Conservation (phyloP, 2,888 invertebrate species). For the Imbricaverruca yamaguchii region DNA sequence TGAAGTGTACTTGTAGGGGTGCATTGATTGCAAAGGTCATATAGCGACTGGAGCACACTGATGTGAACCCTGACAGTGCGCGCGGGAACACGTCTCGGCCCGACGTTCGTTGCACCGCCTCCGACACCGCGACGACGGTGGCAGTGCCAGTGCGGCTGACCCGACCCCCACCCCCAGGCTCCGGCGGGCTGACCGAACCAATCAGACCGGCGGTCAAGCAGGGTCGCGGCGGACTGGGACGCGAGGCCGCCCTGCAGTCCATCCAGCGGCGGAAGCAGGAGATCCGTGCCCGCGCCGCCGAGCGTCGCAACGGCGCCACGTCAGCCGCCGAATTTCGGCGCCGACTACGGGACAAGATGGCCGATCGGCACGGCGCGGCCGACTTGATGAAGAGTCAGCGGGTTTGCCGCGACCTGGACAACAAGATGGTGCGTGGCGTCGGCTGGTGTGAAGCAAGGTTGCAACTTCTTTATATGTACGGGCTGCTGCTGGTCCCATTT, state of each 20-base stretch:
- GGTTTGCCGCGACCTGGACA: slow-evolving; percentile 52
- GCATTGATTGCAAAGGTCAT: too few relatives aligned
- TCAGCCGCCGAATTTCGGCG: slow-evolving; percentile 24
- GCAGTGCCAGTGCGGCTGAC: too few relatives aligned
- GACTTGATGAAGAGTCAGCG: slow-evolving; percentile 43
- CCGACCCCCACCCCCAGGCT: slow-evolving; percentile 14
- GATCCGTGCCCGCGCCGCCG: not conserved
- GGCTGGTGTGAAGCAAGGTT: not conserved
- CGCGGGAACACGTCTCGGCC: too few relatives aligned
- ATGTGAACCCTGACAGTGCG: too few relatives aligned
- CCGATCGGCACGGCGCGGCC: slow-evolving; percentile 30
- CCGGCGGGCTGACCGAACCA: slow-evolving; percentile 52
- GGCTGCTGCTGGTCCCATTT: too few relatives aligned
- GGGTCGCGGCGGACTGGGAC: slow-evolving; percentile 50
- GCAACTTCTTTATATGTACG: too few relatives aligned
- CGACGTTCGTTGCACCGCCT: too few relatives aligned
- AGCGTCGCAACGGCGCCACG: not conserved
- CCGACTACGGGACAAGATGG: slow-evolving; percentile 22
- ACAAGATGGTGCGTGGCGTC: not conserved
- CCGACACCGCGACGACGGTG: too few relatives aligned
- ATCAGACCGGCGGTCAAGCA: slow-evolving; percentile 55
- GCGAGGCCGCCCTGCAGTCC: slow-evolving; percentile 31
- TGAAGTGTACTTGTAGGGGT: too few relatives aligned
- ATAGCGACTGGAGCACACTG: too few relatives aligned
- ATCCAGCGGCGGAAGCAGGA: slow-evolving; percentile 25